Conservation (phyloP, 2,113 vertebrate genomes). For the Pandion haliaetus region DNA sequence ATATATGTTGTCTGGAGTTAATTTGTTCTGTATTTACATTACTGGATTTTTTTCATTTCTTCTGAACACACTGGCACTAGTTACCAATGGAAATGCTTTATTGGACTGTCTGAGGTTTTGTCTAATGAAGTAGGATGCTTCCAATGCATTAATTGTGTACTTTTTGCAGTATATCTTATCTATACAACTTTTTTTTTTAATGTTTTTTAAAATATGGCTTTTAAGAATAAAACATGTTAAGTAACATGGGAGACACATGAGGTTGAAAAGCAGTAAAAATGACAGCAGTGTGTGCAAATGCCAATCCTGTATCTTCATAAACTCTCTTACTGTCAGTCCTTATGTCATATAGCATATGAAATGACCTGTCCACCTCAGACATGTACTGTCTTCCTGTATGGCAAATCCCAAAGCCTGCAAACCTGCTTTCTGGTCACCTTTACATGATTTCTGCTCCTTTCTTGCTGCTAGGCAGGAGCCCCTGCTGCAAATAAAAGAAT, state of each 20-base stretch:
- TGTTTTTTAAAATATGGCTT: neutral
- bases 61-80: neutral
- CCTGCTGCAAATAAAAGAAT: neutral
- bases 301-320: neutral
- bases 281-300: neutral
- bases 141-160: neutral
- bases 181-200: neutral
- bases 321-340: neutral
- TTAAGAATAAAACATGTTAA: neutral
- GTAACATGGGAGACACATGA: neutral
- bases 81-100: neutral
- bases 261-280: neutral
- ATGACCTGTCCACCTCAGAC: neutral
- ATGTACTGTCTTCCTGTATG: neutral
- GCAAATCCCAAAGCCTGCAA: neutral
- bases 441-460: neutral
- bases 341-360: neutral
- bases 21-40: neutral
- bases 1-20: neutral
- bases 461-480: neutral
- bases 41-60: neutral
- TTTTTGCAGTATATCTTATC: neutral
- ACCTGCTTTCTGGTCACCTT: neutral
- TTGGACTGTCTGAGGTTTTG: neutral
- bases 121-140: neutral